phyloP scores from a whole-genome alignment of 2,888 invertebrate species.

The Meandrusa payeni region DNA sequence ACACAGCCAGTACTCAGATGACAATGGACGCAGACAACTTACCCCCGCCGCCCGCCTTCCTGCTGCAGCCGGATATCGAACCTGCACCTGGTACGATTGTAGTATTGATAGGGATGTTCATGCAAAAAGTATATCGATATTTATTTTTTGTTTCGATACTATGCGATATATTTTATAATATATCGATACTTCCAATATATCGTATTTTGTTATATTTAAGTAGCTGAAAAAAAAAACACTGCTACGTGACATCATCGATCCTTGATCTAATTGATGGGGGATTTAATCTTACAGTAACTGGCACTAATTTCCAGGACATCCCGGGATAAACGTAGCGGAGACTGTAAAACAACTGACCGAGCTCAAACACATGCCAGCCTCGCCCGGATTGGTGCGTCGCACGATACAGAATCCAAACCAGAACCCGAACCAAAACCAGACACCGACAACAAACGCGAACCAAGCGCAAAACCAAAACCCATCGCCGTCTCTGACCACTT shows the following conservation, averaged over 20 bases:
- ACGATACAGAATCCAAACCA: conserved; percentile 55
- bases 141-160: too few relatives aligned
- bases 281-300: too few relatives aligned
- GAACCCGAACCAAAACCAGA: conserved; percentile 33
- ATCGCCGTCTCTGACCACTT: conserved; percentile 48
- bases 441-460: conserved; percentile 28
- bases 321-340: conserved; percentile 88
- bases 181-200: too few relatives aligned
- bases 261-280: too few relatives aligned
- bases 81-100: conserved; percentile 38
- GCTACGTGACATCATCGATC: too few relatives aligned
- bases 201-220: too few relatives aligned
- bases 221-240: too few relatives aligned
- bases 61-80: conserved; percentile 81
- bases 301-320: conserved; percentile 41
- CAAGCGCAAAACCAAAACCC: conserved; percentile 29
- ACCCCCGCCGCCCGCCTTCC: conserved; percentile 89
- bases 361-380: conserved; percentile 92
- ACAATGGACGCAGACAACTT: conserved; percentile 74
- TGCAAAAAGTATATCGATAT: too few relatives aligned
- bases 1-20: conserved; percentile 40
- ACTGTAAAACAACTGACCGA: conserved; percentile 93
- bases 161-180: too few relatives aligned
- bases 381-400: conserved; percentile 87
- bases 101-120: too few relatives aligned